These are phyloP conservation scores for Thecophora atra DNA, from an alignment of 2,888 invertebrate genomes.

Conservation along the genomic window DNA sequence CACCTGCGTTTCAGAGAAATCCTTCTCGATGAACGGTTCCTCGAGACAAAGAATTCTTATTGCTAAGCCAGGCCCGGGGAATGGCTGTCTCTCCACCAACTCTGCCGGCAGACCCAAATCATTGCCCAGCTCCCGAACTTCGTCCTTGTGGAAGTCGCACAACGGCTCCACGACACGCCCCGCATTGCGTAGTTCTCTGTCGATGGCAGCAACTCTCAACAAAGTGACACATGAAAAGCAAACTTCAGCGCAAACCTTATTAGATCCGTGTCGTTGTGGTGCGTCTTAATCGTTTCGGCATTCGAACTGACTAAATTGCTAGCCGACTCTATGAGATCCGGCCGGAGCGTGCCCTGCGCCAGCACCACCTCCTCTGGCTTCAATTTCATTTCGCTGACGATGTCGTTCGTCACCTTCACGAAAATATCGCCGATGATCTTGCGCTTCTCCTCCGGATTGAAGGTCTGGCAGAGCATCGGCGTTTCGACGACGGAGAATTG, in stretches of 20 bases:
- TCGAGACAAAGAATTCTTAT: conserved; percentile 96
- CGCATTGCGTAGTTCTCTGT: conserved; percentile 72
- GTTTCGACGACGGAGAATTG: conserved; percentile 71
- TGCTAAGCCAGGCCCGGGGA: conserved; percentile 98
- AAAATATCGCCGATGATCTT: conserved; percentile 99
- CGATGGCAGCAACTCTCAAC: conserved; percentile 10
- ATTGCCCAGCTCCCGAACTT: conserved; percentile 87
- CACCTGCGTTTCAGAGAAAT: conserved; percentile 94
- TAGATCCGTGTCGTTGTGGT: conserved; percentile 98
- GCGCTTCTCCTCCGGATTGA: conserved; percentile 96
- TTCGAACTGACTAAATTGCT: conserved; percentile 83
- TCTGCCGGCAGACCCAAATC: conserved; percentile 88
- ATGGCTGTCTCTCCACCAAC: conserved; percentile 95
- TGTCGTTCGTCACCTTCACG: conserved; percentile 91
- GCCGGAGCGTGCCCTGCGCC: conserved; percentile 95
- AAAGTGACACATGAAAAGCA: no score
- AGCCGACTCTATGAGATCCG: conserved; percentile 98
- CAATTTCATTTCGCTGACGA: conserved; percentile 85
- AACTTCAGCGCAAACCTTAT: conserved; percentile 71
- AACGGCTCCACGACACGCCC: conserved; percentile 97
- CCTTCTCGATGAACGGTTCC: conserved; percentile 92
- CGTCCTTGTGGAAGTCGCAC: conserved; percentile 99
- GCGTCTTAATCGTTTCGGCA: conserved; percentile 98
- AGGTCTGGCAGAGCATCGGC: conserved; percentile 83
- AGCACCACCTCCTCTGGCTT: conserved; percentile 92